These are phyloP conservation scores for Daubentonia madagascariensis DNA, from an alignment of 2,113 vertebrate genomes.

Conservation along the genomic window DNA sequence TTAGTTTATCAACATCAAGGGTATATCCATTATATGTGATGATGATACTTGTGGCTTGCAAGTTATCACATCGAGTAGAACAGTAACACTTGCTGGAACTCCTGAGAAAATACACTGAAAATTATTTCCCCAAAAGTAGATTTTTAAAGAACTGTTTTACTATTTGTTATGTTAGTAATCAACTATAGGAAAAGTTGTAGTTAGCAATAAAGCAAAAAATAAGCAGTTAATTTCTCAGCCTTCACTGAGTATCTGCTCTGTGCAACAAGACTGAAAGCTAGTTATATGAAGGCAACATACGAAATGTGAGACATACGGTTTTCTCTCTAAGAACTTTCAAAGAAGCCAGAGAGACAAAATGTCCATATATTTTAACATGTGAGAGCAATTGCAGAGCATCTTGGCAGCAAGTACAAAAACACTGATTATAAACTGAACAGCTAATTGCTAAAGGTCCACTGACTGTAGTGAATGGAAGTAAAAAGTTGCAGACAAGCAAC, in stretches of 20 bases:
- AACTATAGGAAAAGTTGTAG: neutral
- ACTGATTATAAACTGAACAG: neutral
- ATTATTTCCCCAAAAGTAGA: neutral
- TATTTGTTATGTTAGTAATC: slow-evolving; percentile 48
- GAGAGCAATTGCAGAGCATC: neutral
- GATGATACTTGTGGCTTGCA: neutral
- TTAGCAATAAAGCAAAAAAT: neutral
- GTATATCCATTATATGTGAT: neutral
- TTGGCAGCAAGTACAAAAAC: slow-evolving; percentile 6
- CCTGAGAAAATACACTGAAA: slow-evolving; percentile 18
- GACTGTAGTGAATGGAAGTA: neutral
- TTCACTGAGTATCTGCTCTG: neutral
- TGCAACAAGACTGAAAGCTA: neutral
- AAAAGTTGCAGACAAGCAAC: neutral
- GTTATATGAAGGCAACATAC: neutral
- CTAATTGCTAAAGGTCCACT: neutral
- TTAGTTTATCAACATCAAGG: neutral
- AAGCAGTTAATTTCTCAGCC: neutral
- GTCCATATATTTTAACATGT: neutral
- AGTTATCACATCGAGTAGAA: neutral
- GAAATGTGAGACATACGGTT: neutral
- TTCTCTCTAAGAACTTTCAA: slow-evolving; percentile 28
- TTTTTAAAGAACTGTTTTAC: neutral
- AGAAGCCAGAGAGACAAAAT: slow-evolving; percentile 17
- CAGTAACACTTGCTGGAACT: neutral